Base-by-base conservation (phyloP, 2,888 invertebrate species). In the Oscheius sp. region DNA sequence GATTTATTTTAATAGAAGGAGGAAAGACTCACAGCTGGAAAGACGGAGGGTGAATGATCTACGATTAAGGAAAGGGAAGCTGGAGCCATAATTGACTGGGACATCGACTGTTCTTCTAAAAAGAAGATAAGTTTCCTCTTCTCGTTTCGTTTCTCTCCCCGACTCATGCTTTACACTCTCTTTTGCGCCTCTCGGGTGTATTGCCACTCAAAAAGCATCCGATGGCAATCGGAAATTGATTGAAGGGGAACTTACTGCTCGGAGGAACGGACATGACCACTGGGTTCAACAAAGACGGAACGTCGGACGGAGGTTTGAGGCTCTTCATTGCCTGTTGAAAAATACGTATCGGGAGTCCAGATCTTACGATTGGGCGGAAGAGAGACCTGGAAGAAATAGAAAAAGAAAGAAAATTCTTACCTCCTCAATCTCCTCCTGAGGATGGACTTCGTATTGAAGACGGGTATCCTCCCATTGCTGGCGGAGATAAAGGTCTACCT, bases 301-400 rank as follows among this genome's bases (percentile, higher is more conserved):
- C 57, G 26, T 8, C 56, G 50, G 14, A 26, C 4, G 2, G 28
- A 20, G 9, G 56, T 22, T n/a, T 67, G 32, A 24, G 26, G 26
- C 12, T 71, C 22, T 41, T 79, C 82, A 36, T 73, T 71, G 36
- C 75, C 80, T 12, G 71, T 74, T 9, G 76, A 66, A 67, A 83
- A 80, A 63, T 82, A 85, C 9, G 85, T 85, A 67, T 84, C 84
- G 0, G 85, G 85, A n/a, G 66, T 75, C 85, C 85, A 85, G 45
- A 85, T 75, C 38, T 71, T 70, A 5, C 68, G 67, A 33, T 81
- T 78, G 28, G 47, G 32, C 12, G 84, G 83, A 12, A 84, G 49
- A 12, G 73, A 57, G 22, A 83, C 70, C 70, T 71, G 22, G 30
- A 22, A 56, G 20, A 9, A n/a, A 14, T 5, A 20, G 22, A 14